phyloP scores from a whole-genome alignment of 92 coral and sea anemone species.

The Nematostella vectensis region DNA sequence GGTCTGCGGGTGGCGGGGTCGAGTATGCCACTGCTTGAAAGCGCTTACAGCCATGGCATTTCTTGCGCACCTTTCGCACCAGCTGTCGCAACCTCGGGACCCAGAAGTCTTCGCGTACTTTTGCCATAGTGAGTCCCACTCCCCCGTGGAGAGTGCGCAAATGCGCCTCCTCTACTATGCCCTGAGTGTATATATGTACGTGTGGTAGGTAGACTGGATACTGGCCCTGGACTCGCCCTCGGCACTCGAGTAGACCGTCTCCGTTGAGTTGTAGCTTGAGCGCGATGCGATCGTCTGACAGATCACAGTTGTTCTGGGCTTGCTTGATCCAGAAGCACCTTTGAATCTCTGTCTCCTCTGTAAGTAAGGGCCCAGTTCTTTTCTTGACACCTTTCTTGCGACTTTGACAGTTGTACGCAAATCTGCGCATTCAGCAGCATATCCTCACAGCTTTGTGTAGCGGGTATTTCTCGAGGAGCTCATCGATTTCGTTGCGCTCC shows the following conservation, averaged over 20 bases:
- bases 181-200: neutral
- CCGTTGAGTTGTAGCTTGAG: neutral
- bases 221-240: conserved; percentile 14
- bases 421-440: neutral
- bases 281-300: neutral
- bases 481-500: neutral
- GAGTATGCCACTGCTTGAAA: conserved; percentile 11
- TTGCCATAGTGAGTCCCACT: conserved; percentile 11
- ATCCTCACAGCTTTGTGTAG: conserved; percentile 6
- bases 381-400: neutral
- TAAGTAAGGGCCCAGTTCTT: neutral
- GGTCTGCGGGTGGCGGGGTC: conserved; percentile 11
- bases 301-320: neutral
- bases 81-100: conserved; percentile 15
- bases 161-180: conserved; percentile 4
- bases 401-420: conserved; percentile 6
- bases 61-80: conserved; percentile 4
- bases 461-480: neutral
- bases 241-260: conserved; percentile 10
- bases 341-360: neutral
- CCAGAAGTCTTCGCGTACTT: conserved; percentile 8
- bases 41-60: conserved; percentile 9
- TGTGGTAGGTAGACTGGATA: conserved; percentile 16
- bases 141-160: neutral
- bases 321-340: neutral